Conservation (phyloP, 2,113 vertebrate species). For the Psittacula cyanocephala region DNA sequence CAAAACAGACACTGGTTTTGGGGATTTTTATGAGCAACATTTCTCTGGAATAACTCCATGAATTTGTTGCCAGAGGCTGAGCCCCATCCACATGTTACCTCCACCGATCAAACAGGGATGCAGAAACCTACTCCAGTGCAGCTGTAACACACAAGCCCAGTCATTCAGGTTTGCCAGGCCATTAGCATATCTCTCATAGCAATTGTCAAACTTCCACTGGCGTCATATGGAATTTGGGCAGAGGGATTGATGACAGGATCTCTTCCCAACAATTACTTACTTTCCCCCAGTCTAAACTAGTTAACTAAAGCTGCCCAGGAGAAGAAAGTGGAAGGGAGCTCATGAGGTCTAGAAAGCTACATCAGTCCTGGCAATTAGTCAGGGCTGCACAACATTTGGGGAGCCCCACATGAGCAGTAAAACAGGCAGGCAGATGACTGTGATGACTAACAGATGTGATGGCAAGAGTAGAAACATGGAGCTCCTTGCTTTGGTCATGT, state of each 20-base stretch:
- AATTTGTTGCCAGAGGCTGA: neutral
- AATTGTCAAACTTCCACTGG: neutral
- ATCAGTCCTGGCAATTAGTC: neutral
- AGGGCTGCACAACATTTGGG: neutral
- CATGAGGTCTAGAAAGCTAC: neutral
- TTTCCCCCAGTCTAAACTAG: neutral
- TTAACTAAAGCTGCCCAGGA: neutral
- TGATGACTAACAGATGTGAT: neutral
- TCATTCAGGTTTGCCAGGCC: neutral
- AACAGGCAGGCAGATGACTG: neutral
- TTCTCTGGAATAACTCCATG: neutral
- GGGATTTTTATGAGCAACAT: neutral
- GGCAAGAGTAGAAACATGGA: neutral
- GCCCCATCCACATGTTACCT: neutral
- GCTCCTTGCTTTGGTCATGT: rapidly evolving
- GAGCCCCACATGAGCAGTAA: neutral
- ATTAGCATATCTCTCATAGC: neutral
- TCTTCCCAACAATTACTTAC: neutral
- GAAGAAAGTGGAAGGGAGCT: neutral
- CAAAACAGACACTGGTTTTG: neutral
- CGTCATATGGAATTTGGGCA: neutral
- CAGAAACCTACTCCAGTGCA: neutral
- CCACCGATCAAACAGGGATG: neutral
- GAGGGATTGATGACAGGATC: neutral
- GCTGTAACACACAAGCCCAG: neutral